Evolutionary conservation across 2,888 invertebrate species (phyloP), one percentile per base, ranked within the genome.

Genomic region (Iselma pallidipennis): DNA sequence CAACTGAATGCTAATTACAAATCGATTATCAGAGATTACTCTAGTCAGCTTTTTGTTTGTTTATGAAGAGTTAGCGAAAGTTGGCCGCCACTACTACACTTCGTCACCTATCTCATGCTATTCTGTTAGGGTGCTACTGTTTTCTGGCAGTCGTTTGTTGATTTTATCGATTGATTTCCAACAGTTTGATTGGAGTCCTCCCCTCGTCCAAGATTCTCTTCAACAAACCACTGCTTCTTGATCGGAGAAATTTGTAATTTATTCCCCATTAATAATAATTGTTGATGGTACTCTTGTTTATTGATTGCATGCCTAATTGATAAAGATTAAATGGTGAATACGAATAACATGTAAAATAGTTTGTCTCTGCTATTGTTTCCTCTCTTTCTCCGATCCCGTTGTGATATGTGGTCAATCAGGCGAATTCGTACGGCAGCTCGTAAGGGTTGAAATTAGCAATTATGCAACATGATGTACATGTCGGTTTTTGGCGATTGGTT

Each of bases 1-100:
- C 67, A 55, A 63, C 66, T 68, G 72, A 73, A 74, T 72, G 71
- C 73, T 74, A 72, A 74, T 74, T 74, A 68, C 61, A 57, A 63
- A 71, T 71, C 65, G 70, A 70, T 68, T 67, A 66, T 45, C 61
- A 55, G 29, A 57, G 56, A 60, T 65, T 61, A 45, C n/a, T n/a
- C 45, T 2, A 23, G 23, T 31, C 31, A 4, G n/a, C 31, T 45
- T 45, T 21, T 21, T 21, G 10, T 45, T 21, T 14, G 1, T 9
- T 37, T 37, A 9, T 14, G 14, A 7, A 37, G 16, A 37, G 7
- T 19, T 42, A 14, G 14, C 14, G n/a, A n/a, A n/a, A n/a, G n/a
- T n/a, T n/a, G n/a, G n/a, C n/a, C n/a, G n/a, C n/a, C n/a, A n/a
- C n/a, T n/a, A n/a, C n/a, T n/a, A n/a, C n/a, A n/a, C n/a, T n/a